Evolutionary conservation across 2,113 vertebrate genomes (phyloP).

Genomic region (Ptilorrhoa leucosticta): DNA sequence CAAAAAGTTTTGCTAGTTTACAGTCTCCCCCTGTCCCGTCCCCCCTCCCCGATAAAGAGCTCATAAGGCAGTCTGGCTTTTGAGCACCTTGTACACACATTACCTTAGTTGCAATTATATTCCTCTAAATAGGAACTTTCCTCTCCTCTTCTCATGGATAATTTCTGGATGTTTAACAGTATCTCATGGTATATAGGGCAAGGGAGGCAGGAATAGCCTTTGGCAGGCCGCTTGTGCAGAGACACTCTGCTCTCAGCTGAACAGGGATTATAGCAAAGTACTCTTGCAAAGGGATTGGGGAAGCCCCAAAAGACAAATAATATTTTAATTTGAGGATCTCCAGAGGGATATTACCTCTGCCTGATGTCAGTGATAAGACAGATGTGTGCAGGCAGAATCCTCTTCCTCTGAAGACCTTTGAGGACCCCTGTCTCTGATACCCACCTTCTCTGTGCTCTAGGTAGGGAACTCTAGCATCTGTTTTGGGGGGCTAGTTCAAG

Average conservation of each 20-base stretch:
- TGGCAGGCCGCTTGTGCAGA: not conserved
- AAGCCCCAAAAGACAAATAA: not conserved
- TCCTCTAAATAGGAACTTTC: not conserved
- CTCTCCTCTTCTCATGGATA: not conserved
- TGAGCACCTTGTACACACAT: not conserved
- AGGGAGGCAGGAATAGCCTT: not conserved
- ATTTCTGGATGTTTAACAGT: not conserved
- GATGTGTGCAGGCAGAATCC: accelerated
- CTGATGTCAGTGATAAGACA: not conserved
- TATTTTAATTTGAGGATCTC: not conserved
- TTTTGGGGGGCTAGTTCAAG: not conserved
- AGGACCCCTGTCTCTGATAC: not conserved
- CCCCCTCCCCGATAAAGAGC: not conserved
- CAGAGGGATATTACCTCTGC: not conserved
- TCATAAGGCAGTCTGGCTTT: not conserved
- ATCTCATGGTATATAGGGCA: not conserved
- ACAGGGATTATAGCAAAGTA: not conserved
- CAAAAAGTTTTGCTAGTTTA: not conserved
- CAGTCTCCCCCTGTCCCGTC: not conserved
- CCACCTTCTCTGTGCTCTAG: not conserved
- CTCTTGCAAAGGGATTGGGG: not conserved
- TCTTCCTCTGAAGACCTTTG: not conserved
- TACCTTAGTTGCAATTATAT: not conserved
- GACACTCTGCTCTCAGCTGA: not conserved
- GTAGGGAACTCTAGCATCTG: not conserved